Evolutionary conservation across 2,113 vertebrate species (phyloP).

Genomic region (Chlorodrepanis virens): DNA sequence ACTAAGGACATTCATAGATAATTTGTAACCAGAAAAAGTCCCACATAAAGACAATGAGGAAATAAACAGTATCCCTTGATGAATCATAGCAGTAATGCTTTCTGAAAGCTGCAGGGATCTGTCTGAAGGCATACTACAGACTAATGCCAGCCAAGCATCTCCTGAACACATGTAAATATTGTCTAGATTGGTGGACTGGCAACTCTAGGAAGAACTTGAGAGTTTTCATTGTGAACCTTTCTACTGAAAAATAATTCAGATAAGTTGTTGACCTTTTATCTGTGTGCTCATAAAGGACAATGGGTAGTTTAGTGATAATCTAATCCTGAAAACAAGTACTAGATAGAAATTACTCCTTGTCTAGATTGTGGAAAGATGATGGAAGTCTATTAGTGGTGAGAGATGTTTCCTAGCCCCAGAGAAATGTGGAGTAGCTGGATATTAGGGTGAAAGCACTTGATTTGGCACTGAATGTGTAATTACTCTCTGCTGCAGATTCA

Average conservation of each 20-base stretch:
- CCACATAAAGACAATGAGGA: neutral
- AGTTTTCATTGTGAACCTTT: neutral
- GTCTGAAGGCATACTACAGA: neutral
- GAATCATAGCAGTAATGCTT: neutral
- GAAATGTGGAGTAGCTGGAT: neutral
- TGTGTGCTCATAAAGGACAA: neutral
- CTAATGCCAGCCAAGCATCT: neutral
- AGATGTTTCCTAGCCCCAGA: neutral
- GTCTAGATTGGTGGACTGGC: neutral
- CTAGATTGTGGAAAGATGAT: neutral
- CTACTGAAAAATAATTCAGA: neutral
- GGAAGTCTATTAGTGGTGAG: neutral
- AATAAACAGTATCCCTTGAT: neutral
- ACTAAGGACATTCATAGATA: neutral
- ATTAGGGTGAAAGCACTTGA: neutral
- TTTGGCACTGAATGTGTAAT: neutral
- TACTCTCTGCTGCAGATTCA: neutral
- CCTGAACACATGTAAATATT: neutral
- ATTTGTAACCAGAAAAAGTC: neutral
- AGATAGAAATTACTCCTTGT: neutral
- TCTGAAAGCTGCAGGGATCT: neutral
- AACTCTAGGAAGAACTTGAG: neutral
- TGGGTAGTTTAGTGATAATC: neutral
- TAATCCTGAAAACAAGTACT: neutral
- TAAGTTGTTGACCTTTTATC: neutral